These are phyloP conservation scores for Caenorhabditis tropicalis DNA, from an alignment of 1,140 invertebrate species.

Conservation along the genomic window DNA sequence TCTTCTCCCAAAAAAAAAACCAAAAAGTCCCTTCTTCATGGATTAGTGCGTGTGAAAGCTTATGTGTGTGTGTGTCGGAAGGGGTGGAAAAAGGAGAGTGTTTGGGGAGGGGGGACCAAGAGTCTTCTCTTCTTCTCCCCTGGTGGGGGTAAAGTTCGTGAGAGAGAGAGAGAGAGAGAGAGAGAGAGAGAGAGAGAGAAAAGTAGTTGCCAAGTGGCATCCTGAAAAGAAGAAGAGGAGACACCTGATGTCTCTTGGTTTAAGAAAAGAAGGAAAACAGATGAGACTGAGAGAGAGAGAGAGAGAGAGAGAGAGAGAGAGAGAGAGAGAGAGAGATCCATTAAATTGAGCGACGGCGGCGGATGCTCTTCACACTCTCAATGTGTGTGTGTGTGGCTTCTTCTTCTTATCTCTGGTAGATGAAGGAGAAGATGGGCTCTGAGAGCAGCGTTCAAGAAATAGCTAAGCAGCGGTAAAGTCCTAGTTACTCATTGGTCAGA, in stretches of 20 bases:
- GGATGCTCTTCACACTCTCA: not conserved
- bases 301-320: not conserved
- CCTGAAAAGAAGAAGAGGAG: not conserved
- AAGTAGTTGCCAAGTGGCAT: conserved; percentile 40
- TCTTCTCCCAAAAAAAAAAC: too few relatives aligned
- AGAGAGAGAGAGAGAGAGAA: too few relatives aligned
- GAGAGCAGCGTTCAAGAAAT: too few relatives aligned
- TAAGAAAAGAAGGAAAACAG: not conserved
- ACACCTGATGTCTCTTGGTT: not conserved
- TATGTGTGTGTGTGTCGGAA: too few relatives aligned
- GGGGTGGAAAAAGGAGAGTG: not conserved
- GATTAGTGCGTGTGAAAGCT: conserved; percentile 12
- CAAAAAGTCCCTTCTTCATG: not conserved
- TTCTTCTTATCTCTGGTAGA: too few relatives aligned
- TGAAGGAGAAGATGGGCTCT: too few relatives aligned
- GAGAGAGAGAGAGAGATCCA: not conserved
- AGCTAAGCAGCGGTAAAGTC: too few relatives aligned
- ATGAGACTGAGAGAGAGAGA: not conserved
- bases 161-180: not conserved
- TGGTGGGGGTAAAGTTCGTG: not conserved
- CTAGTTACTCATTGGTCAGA: too few relatives aligned
- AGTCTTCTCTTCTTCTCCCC: too few relatives aligned
- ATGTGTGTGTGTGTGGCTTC: conserved; percentile 7
- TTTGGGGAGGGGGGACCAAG: too few relatives aligned
- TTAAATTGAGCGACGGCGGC: conserved; percentile 1